phyloP scores from a whole-genome alignment of 2,888 invertebrate species.

The Autographa pulchrina region DNA sequence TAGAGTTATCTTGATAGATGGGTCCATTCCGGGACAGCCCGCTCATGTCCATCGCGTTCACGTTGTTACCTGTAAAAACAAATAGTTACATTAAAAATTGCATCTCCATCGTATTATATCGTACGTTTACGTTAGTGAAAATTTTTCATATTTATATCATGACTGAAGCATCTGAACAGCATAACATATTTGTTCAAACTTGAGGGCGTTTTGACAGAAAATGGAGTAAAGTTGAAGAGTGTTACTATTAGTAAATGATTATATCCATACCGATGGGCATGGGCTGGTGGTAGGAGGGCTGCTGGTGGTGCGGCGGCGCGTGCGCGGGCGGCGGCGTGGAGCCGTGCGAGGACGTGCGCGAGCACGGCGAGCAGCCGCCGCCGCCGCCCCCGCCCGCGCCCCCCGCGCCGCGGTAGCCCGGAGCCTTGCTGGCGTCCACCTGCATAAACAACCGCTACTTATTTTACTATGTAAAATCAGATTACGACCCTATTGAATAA shows the following conservation, averaged over 20 bases:
- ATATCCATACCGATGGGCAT: conserved; percentile 62
- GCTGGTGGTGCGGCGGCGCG: conserved; percentile 63
- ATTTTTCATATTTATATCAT: no score
- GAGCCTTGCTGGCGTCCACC: conserved; percentile 97
- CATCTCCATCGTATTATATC: not conserved
- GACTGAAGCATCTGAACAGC: no score
- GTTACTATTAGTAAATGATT: no score
- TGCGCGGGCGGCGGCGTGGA: conserved; percentile 83
- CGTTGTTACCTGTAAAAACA: conserved; percentile 76
- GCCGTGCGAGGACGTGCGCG: conserved; percentile 86
- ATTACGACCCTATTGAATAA: no score
- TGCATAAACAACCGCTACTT: conserved; percentile 64
- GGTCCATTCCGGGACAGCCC: conserved; percentile 84
- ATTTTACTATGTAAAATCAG: no score
- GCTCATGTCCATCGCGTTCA: conserved; percentile 84
- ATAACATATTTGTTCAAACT: no score
- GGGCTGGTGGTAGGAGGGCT: conserved; percentile 68
- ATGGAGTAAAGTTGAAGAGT: not conserved
- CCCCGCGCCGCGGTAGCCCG: conserved; percentile 95
- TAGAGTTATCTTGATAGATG: conserved; percentile 84
- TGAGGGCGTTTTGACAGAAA: no score
- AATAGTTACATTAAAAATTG: not conserved
- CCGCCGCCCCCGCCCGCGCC: conserved; percentile 93
- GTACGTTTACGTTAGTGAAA: not conserved
- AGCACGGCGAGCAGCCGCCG: conserved; percentile 93